phyloP scores from a whole-genome alignment of 2,797 vertebrate genomes.

The Megaceryle alcyon region DNA sequence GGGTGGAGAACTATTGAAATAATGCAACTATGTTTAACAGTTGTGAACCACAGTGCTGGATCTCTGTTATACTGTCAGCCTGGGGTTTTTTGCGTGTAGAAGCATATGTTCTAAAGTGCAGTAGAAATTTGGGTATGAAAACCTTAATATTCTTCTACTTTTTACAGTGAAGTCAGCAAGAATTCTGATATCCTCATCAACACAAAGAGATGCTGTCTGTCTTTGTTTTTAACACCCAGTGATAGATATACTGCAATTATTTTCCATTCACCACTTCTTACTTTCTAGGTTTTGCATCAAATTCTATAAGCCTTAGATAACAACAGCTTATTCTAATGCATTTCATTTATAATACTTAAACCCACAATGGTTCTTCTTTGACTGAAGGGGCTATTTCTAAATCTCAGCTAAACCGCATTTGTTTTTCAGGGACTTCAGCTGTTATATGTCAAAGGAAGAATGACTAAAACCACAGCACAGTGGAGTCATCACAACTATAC shows the following conservation, averaged over 20 bases:
- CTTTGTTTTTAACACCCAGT: neutral
- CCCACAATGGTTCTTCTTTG: neutral
- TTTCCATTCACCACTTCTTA: neutral
- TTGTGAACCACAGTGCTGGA: neutral
- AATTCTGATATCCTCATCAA: neutral
- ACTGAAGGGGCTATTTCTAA: neutral
- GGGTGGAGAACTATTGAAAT: neutral
- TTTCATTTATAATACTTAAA: neutral
- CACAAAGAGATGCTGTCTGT: neutral
- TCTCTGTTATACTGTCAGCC: neutral
- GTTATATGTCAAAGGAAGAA: neutral
- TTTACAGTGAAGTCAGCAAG: neutral
- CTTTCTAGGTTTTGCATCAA: neutral
- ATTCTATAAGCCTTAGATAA: neutral
- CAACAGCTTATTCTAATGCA: neutral
- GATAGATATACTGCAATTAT: neutral
- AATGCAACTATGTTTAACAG: neutral
- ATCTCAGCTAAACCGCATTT: neutral
- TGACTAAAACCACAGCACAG: neutral
- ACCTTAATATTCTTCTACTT: neutral
- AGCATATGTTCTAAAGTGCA: neutral
- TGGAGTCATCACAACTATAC: neutral
- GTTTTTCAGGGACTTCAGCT: neutral
- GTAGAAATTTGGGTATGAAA: neutral
- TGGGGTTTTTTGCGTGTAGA: neutral